These are phyloP conservation scores for Chymomyza fuscimana DNA, from an alignment of 2,888 invertebrate genomes.

Conservation along the genomic window DNA sequence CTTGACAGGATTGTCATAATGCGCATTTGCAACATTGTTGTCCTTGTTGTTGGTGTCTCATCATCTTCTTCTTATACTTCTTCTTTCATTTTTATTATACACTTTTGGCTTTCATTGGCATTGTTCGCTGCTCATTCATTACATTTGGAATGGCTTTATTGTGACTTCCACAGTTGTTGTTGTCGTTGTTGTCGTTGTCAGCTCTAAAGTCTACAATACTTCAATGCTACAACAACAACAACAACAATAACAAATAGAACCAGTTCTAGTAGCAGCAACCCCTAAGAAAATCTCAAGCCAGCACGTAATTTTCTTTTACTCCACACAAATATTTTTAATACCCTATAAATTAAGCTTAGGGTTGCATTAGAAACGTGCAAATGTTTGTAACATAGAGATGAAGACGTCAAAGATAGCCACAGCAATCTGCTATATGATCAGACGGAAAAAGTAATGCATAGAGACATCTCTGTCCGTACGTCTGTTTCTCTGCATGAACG, in stretches of 20 bases:
- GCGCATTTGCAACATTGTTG: background rate
- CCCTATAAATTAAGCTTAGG: too few species aligned
- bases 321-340: too few species aligned
- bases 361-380: too few species aligned
- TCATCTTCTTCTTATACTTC: constrained; percentile 23
- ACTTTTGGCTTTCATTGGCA: constrained; percentile 9
- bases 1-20: constrained; percentile 41
- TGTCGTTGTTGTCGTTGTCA: constrained; percentile 43
- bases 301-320: constrained; percentile 56
- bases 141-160: constrained; percentile 64
- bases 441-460: too few species aligned
- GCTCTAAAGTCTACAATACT: constrained; percentile 54
- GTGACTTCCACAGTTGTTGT: constrained; percentile 44
- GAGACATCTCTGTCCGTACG: too few species aligned
- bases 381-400: too few species aligned
- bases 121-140: constrained; percentile 55
- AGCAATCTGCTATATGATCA: too few species aligned
- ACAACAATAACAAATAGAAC: constrained; percentile 27
- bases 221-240: constrained; percentile 6
- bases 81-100: constrained; percentile 15
- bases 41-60: constrained; percentile 8
- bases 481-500: too few species aligned
- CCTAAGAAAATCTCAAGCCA: constrained; percentile 41
- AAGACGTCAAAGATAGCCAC: too few species aligned
- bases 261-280: constrained; percentile 32